Percentiles rank a stretch among this genome's conserved stretches.
phyloP scores from a whole-genome alignment of 2,888 invertebrate species.

The Tenthredo scrophulariae region DNA sequence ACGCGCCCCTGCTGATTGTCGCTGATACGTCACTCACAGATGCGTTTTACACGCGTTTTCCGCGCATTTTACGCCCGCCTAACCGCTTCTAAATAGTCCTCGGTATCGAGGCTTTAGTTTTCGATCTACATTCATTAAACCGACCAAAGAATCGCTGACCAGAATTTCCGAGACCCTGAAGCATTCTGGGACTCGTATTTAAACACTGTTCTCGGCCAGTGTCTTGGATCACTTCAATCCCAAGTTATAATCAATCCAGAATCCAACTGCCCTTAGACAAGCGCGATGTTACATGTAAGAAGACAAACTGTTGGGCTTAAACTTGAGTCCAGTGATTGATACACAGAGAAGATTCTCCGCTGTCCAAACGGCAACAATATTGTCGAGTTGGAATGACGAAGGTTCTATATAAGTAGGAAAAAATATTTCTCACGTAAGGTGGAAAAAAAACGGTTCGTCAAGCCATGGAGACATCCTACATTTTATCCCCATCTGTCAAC shows the following conservation, averaged over 20 bases:
- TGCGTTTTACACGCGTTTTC: constrained; percentile 49
- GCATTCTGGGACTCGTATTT: not conserved
- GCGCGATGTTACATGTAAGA: not conserved
- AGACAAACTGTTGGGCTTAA: not conserved
- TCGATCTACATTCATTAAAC: not conserved
- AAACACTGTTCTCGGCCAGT: not conserved
- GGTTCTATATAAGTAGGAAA: constrained; percentile 1
- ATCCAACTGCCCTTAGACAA: not conserved
- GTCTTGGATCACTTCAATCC: not conserved
- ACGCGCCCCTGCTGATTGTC: constrained; percentile 45
- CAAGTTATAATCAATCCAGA: not conserved
- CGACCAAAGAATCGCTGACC: not conserved
- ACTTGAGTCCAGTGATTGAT: not conserved
- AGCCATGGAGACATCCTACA: not conserved
- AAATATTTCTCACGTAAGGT: not conserved
- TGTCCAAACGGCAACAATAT: constrained; percentile 7
- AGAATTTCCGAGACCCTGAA: not conserved
- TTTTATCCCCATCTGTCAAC: not conserved
- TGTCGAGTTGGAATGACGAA: not conserved
- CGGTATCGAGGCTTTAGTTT: not conserved
- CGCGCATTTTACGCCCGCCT: constrained; percentile 8
- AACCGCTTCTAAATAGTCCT: constrained; percentile 10
- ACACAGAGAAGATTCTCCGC: not conserved
- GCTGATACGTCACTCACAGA: constrained; percentile 49
- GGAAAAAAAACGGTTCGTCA: not conserved